Conservation (phyloP, 2,888 invertebrate genomes). For the Trichogramma dendrolimi region DNA sequence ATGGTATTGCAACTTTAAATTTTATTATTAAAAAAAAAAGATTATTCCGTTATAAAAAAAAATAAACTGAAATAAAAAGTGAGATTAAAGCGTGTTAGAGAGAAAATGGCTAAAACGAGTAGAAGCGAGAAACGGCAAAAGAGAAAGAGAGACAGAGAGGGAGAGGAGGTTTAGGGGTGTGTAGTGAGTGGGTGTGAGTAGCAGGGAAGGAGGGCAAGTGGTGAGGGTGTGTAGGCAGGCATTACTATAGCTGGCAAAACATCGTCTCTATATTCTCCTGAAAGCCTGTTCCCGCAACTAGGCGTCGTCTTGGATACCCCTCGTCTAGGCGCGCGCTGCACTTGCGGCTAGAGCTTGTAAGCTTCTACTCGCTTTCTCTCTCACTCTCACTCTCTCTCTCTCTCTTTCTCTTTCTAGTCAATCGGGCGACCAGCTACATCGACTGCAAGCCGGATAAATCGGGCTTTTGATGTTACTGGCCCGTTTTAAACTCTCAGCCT, state of each 20-base stretch:
- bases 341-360: constrained; percentile 4
- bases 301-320: constrained; percentile 32
- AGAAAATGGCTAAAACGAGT: no score
- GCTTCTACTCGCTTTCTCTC: background rate
- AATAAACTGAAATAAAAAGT: no score
- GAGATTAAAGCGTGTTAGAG: no score
- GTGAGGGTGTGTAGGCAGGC: background rate
- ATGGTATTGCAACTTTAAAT: no score
- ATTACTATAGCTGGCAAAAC: no score
- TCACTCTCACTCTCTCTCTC: background rate
- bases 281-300: constrained; percentile 38
- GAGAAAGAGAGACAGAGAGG: no score
- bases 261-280: constrained; percentile 30
- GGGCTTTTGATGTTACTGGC: constrained; percentile 49
- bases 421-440: constrained; percentile 25
- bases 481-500: constrained; percentile 39
- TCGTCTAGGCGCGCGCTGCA: constrained; percentile 31
- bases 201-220: background rate
- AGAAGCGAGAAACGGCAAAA: no score
- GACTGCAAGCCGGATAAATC: constrained; percentile 44
- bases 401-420: background rate
- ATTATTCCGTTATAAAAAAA: no score
- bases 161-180: no score
- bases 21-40: no score
- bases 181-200: no score